These are phyloP conservation scores for Camponotus pennsylvanicus DNA, from an alignment of 1,140 invertebrate genomes.

Conservation along the genomic window DNA sequence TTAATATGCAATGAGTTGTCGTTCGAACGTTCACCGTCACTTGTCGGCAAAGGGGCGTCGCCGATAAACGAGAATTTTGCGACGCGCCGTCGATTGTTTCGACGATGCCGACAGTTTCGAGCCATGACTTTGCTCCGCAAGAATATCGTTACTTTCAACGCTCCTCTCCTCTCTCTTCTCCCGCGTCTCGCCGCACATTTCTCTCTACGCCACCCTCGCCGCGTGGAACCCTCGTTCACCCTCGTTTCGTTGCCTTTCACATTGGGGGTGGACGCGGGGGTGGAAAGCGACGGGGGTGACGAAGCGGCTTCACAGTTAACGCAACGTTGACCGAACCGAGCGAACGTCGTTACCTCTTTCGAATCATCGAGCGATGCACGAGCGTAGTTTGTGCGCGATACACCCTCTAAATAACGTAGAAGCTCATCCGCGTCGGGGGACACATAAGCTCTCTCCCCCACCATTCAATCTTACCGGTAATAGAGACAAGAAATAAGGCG, in stretches of 20 bases:
- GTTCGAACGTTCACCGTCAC: too few species aligned
- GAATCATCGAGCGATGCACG: conserved; percentile 41
- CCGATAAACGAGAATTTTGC: not conserved
- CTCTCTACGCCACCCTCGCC: conserved; percentile 22
- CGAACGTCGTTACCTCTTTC: conserved; percentile 21
- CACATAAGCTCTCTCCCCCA: not conserved
- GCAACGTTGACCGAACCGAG: conserved; percentile 7
- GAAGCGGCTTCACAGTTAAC: conserved; percentile 12
- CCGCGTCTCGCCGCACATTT: too few species aligned
- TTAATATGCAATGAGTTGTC: conserved; percentile 35
- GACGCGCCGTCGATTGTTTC: not conserved
- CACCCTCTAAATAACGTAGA: conserved; percentile 48
- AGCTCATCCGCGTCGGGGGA: conserved; percentile 12
- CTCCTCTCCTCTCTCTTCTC: not conserved
- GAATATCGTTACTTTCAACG: not conserved
- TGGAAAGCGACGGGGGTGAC: conserved; percentile 14
- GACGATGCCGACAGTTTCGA: not conserved
- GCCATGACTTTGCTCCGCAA: not conserved
- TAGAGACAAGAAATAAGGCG: conserved; percentile 15
- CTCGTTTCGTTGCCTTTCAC: not conserved
- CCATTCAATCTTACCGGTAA: conserved; percentile 19
- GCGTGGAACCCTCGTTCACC: conserved; percentile 38
- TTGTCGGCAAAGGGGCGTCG: not conserved
- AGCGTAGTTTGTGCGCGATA: not conserved
- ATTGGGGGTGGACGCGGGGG: not conserved